phyloP scores from a whole-genome alignment of 2,113 vertebrate species.

The Numenius arquata region DNA sequence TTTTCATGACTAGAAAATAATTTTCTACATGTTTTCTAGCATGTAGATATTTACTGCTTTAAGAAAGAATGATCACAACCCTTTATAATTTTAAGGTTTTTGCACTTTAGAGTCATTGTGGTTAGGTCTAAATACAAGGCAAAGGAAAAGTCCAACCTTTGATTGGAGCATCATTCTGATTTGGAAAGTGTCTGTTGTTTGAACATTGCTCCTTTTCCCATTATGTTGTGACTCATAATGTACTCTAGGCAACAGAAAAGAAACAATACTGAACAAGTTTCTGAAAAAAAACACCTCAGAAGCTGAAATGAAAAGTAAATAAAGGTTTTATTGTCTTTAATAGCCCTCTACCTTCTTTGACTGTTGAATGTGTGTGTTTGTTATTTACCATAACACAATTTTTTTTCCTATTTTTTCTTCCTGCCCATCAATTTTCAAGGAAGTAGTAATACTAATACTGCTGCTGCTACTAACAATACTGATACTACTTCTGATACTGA shows the following conservation, averaged over 20 bases:
- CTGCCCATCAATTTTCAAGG: neutral
- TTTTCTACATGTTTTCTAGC: neutral
- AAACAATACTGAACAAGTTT: neutral
- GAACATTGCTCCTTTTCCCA: neutral
- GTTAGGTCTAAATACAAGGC: neutral
- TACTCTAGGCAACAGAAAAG: neutral
- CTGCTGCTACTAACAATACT: neutral
- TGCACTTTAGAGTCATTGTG: neutral
- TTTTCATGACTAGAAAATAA: neutral
- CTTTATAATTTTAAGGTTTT: neutral
- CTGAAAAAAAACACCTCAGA: neutral
- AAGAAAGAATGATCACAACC: neutral
- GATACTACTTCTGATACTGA: neutral
- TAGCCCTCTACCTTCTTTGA: neutral
- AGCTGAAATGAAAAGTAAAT: neutral
- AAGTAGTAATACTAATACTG: neutral
- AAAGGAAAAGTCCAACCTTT: neutral
- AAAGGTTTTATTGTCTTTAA: neutral
- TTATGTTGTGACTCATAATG: neutral
- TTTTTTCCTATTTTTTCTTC: no score
- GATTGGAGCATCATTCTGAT: neutral
- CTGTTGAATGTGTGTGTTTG: neutral
- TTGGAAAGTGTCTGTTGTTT: neutral
- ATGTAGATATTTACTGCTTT: neutral
- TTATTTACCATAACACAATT: neutral